Evolutionary conservation across 2,113 vertebrate species (phyloP), one percentile per base, ranked within the genome.

Genomic region (Grammomys surdaster): DNA sequence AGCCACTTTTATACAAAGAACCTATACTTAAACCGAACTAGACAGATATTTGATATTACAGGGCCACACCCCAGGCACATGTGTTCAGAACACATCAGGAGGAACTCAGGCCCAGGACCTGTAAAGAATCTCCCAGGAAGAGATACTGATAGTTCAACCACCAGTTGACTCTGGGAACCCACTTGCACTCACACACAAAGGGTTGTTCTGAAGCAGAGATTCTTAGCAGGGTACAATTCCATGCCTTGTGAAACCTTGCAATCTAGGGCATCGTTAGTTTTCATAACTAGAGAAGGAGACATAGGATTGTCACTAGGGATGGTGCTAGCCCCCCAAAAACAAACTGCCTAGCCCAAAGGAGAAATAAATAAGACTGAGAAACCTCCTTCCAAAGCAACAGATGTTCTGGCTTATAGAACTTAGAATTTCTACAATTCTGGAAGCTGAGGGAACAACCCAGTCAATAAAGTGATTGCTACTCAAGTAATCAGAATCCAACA

Each of bases 1-100:
- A 88, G 77, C 2, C 81, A 40, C 75, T 94, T n/a, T 51, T 17
- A 94, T 69, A 67, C 40, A 73, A 72, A 93, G 60, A 94, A 92
- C 36, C 75, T 40, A 84, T 31, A 89, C 77, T 87, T 91, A 92
- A 95, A 28, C 51, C 67, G 54, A 20, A 13, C 58, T 40, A 92
- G 1, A 5, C 17, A 92, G 40, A 89, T 0, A 48, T 11, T 36
- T 60, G 51, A 60, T 33, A 16, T 10, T 73, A 13, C 1, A 31
- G 24, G 46, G 33, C n/a, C 33, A 72, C 56, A 31, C 6, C 40
- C 48, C 40, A 51, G 16, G 40, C 67, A 51, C 73, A 82, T 40
- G 40, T 40, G 56, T 33, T 78, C 78, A 85, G 22, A 5, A 77
- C 77, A 48, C 43, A n/a, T 77, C 5, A 24, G 36, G 17, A 88